A percentile compares a stretch with the other conserved stretches of the same genome.
Conservation (phyloP, 2,888 invertebrate species). For the Sialis lutaria region DNA sequence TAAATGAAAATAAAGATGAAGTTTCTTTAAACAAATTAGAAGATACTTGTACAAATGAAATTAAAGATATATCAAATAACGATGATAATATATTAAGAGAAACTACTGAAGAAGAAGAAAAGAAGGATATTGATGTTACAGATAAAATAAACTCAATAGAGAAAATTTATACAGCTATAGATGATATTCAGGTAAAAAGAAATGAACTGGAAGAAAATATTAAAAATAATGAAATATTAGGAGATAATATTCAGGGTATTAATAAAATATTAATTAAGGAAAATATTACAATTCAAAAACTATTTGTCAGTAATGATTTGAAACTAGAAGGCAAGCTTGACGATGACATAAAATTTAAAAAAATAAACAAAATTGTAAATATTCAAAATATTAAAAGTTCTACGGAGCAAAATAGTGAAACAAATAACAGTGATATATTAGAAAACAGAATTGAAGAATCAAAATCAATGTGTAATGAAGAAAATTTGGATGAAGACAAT, state of each 20-base stretch:
- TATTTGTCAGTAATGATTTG: too few species aligned
- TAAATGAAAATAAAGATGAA: conserved; percentile 7
- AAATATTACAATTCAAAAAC: too few species aligned
- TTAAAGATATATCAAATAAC: conserved; percentile 5
- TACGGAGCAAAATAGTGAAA: not conserved
- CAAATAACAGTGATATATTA: conserved; percentile 16
- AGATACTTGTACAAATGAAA: conserved; percentile 5
- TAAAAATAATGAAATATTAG: conserved; percentile 1
- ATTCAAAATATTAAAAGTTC: not conserved
- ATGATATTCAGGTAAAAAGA: not conserved
- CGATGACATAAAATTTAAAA: too few species aligned
- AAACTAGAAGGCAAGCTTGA: too few species aligned
- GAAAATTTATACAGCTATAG: conserved; percentile 2
- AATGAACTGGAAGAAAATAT: not conserved
- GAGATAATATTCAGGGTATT: conserved; percentile 3
- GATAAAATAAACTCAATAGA: conserved; percentile 4
- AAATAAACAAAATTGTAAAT: not conserved
- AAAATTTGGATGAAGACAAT: too few species aligned
- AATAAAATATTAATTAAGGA: not conserved
- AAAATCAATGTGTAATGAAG: too few species aligned
- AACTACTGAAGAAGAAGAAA: conserved; percentile 1
- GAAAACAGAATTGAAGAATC: conserved; percentile 6
- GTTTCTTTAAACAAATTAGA: conserved; percentile 6
- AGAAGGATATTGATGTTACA: conserved; percentile 4
- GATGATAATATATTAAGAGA: conserved; percentile 1